Evolutionary conservation across 2,113 vertebrate species (phyloP).

Genomic region (Chunga burmeisteri): DNA sequence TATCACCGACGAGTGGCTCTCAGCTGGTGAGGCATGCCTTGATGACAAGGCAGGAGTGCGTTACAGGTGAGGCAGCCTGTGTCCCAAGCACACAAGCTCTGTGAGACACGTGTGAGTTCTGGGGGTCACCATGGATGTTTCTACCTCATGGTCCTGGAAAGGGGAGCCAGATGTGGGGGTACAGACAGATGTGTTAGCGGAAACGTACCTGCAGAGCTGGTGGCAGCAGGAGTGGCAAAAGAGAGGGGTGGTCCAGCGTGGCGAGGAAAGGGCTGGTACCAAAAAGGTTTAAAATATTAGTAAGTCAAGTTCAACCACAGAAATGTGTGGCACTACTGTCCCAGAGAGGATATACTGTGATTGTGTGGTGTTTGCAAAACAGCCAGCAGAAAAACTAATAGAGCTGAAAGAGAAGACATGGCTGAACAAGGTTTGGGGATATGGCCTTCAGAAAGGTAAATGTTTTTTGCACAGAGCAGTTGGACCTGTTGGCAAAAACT

Average conservation of each 20-base stretch:
- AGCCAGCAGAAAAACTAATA: neutral
- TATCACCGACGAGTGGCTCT: neutral
- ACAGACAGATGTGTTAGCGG: neutral
- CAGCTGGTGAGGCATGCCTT: rapidly evolving
- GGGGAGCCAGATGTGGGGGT: neutral
- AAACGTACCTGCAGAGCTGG: neutral
- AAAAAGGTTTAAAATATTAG: neutral
- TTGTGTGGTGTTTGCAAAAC: neutral
- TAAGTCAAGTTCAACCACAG: neutral
- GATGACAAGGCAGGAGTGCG: neutral
- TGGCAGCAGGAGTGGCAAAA: neutral
- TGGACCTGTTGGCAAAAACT: neutral
- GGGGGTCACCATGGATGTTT: neutral
- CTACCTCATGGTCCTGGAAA: neutral
- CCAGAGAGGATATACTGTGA: neutral
- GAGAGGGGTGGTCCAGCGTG: neutral
- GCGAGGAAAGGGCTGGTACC: neutral
- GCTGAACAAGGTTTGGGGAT: neutral
- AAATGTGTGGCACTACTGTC: neutral
- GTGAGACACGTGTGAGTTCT: neutral
- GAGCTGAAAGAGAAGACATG: neutral
- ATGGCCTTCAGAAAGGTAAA: neutral
- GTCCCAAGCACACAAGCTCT: neutral
- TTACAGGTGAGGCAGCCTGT: neutral
- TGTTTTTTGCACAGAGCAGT: neutral